Evolutionary conservation across 2,888 invertebrate genomes (phyloP), one percentile per base, ranked within the genome.

Genomic region (Zonitis immaculata): DNA sequence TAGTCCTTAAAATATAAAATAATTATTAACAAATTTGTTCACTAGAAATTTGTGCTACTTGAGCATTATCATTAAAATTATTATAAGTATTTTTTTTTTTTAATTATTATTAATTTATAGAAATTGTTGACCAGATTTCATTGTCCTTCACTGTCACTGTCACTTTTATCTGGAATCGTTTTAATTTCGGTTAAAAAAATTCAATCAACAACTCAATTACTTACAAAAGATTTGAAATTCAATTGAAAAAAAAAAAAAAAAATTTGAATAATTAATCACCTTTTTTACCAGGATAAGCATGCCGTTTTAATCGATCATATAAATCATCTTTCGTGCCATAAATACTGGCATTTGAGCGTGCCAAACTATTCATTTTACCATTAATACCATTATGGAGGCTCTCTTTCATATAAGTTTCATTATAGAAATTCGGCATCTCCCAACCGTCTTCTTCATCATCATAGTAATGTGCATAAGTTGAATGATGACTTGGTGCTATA

Each of bases 381-480:
- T 88, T 91, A 76, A 87, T 86, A 18, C 88, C 88, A 66, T 88
- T 91, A 75, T 93, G 93, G 51, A 94, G 82, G 71, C 92, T 85
- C 79, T 92, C 92, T 78, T 95, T 95, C 93, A 95, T 93, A 72
- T 95, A 95, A 1, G 94, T 93, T 77, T 95, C 95, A 74, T 94
- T 94, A 78, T 95, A 95, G 76, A 95, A 95, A 76, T 95, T 95
- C 0, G 95, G 95, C 95, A 95, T 95, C 73, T 95, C 95, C 95
- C 95, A 95, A 44, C 94, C 95, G 67, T 95, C 95, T 76, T 95
- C 95, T 72, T 95, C 95, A 66, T 95, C 94, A 71, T 95, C 94
- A 66, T 95, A 95, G 74, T 95, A 95, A 73, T 95, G 95, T 3
- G 95, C 95, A 75, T 95, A 95, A 0, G 95, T 95, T 44, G 93